phyloP scores from a whole-genome alignment of 2,797 vertebrate genomes.

The Myotis daubentonii region DNA sequence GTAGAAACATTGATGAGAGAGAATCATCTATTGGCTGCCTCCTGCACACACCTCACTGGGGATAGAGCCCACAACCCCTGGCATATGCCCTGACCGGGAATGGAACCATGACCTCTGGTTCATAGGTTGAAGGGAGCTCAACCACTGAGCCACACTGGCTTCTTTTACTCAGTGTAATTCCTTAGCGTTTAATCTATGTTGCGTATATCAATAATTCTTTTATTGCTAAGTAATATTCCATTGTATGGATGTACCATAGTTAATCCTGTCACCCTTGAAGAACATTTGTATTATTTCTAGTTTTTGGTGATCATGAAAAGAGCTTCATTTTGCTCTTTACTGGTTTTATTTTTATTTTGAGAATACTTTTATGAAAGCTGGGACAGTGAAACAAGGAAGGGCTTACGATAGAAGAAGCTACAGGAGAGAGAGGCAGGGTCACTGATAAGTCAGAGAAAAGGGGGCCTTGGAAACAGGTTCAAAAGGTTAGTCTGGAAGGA shows the following conservation, averaged over 20 bases:
- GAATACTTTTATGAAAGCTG: background rate
- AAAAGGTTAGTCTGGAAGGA: background rate
- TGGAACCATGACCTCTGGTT: background rate
- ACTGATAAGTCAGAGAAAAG: background rate
- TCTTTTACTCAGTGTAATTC: constrained; percentile 22
- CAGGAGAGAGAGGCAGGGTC: background rate
- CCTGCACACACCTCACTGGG: background rate
- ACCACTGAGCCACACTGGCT: background rate
- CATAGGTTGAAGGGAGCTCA: background rate
- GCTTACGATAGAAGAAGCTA: background rate
- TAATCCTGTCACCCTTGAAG: background rate
- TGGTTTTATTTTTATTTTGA: background rate
- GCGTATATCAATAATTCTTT: constrained; percentile 5
- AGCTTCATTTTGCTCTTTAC: constrained; percentile 32
- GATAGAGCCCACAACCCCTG: background rate
- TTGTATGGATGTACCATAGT: constrained; percentile 3
- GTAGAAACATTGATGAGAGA: background rate
- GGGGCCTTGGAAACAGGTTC: background rate
- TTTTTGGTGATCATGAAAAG: constrained; percentile 37
- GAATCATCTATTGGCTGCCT: background rate
- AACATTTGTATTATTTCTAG: constrained; percentile 35
- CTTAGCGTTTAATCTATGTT: background rate
- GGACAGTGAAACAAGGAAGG: background rate
- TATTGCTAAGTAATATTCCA: constrained; percentile 1
- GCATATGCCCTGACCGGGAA: background rate